Percentiles rank a stretch among this genome's conserved stretches.
Conservation (phyloP, 2,888 invertebrate genomes). For the Drosophila pullipes region DNA sequence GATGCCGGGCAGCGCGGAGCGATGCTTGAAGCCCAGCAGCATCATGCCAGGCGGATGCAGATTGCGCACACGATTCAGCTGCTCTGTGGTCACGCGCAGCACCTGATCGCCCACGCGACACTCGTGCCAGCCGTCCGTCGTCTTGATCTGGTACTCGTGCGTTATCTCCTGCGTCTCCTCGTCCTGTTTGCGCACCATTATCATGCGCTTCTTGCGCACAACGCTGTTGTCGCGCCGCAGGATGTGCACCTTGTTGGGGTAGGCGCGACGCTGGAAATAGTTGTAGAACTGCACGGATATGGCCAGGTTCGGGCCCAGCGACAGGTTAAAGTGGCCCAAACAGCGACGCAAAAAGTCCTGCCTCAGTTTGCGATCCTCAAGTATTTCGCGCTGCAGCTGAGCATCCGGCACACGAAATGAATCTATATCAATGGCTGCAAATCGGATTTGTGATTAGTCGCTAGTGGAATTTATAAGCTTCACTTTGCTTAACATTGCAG, state of each 20-base stretch:
- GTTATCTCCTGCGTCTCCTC: constrained; percentile 78
- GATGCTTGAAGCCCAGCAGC: constrained; percentile 88
- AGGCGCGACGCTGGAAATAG: constrained; percentile 82
- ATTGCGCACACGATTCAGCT: constrained; percentile 86
- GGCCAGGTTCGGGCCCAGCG: constrained; percentile 87
- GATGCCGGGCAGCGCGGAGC: constrained; percentile 82
- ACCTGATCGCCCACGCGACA: constrained; percentile 66
- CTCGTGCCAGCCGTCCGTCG: constrained; percentile 76
- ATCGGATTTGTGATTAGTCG: not conserved
- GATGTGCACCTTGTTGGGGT: constrained; percentile 86
- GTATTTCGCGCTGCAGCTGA: constrained; percentile 80
- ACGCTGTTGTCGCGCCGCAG: constrained; percentile 86
- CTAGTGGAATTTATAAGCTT: not conserved
- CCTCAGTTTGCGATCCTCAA: constrained; percentile 86
- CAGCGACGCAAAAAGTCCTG: constrained; percentile 89
- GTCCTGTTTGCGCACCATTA: constrained; percentile 83
- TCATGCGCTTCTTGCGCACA: constrained; percentile 84
- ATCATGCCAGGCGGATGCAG: constrained; percentile 87
- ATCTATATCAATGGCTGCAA: constrained; percentile 85
- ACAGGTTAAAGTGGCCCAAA: constrained; percentile 87
- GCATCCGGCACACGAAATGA: constrained; percentile 85
- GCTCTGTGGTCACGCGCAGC: constrained; percentile 86
- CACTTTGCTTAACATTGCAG: not conserved
- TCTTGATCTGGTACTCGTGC: constrained; percentile 72
- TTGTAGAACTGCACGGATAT: constrained; percentile 89